Percentiles rank a stretch among this genome's conserved stretches.
These are phyloP conservation scores for Rhinopithecus roxellana DNA, from an alignment of 2,113 vertebrate species.

Conservation along the genomic window DNA sequence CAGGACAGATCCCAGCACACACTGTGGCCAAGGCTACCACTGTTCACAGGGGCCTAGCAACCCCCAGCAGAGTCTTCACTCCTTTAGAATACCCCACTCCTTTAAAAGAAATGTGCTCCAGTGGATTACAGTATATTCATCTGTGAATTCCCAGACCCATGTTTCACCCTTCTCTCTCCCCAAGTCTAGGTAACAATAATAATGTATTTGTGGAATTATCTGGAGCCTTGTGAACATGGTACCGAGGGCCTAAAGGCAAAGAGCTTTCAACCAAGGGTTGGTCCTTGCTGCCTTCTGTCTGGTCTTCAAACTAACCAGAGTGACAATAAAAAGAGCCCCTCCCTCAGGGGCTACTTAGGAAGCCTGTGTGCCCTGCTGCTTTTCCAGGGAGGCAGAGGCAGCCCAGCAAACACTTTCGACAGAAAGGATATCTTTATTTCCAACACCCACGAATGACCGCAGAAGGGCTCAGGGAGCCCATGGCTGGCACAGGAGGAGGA, in stretches of 20 bases:
- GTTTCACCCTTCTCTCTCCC: not conserved
- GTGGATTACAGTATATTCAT: not conserved
- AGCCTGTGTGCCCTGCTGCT: not conserved
- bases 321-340: not conserved
- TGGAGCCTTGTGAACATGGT: not conserved
- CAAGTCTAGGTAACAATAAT: not conserved
- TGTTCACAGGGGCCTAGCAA: not conserved
- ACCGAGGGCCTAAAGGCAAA: not conserved
- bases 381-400: not conserved
- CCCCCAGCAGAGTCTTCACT: not conserved
- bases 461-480: not conserved
- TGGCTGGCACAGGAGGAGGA: constrained; percentile 62
- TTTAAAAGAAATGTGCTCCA: not conserved
- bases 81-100: not conserved
- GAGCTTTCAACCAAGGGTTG: not conserved
- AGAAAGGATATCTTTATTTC: constrained; percentile 49
- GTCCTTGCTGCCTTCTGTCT: not conserved
- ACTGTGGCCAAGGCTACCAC: not conserved
- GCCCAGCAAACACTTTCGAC: not conserved
- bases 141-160: not conserved
- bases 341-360: too few relatives aligned
- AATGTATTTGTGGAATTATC: not conserved
- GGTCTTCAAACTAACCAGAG: not conserved
- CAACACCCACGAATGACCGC: constrained; percentile 47
- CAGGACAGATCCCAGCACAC: not conserved